Base-by-base conservation (phyloP, 2,888 invertebrate genomes). In the Steinernema carpocapsae region DNA sequence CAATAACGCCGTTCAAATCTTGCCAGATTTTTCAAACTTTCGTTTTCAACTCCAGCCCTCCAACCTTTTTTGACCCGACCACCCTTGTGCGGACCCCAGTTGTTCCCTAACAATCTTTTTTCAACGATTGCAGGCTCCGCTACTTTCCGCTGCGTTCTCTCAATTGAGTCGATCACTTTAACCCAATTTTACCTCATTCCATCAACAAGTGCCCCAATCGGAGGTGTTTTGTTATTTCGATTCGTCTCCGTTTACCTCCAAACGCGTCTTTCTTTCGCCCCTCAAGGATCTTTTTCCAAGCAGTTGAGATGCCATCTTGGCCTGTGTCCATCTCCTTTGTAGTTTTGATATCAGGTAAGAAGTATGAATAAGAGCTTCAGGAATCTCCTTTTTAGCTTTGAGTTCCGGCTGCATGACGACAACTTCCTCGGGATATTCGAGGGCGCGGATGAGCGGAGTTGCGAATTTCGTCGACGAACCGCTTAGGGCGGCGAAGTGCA, bases 401-500 rank as follows among this genome's bases (percentile, higher is more conserved):
- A 29, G 64, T 37, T 64, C 64, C 6, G 64, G 32, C 14, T 64
- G 64, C 37, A 32, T 64, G 64, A 64, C 64, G 3, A 52, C 52
- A 12, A 52, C 22, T 26, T 64, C 64, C 2, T 32, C 64, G 32
- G 10, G 29, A 6, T 64, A 29, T 29, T 64, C 64, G 64, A 64
- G 64, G 32, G 64, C 64, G 32, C 64, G 64, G 17, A 29, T 32
- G 10, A 26, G 26, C 19, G 64, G 64, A 22, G 64, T 64, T n/a
- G 64, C 64, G 29, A 64, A 64, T 29, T 14, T 64, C 32, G 64
- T 64, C 29, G 64, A 64, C 64, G 12, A 26, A 1, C 64, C 64
- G 12, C 45, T 77, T 51, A 46, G 76, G 0, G 64, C 78, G 4
- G 76, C 76, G 1, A 80, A 80, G 70, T 79, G 79, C 46, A 70